Conservation (phyloP, 2,113 vertebrate genomes). For the Stegastes partitus region DNA sequence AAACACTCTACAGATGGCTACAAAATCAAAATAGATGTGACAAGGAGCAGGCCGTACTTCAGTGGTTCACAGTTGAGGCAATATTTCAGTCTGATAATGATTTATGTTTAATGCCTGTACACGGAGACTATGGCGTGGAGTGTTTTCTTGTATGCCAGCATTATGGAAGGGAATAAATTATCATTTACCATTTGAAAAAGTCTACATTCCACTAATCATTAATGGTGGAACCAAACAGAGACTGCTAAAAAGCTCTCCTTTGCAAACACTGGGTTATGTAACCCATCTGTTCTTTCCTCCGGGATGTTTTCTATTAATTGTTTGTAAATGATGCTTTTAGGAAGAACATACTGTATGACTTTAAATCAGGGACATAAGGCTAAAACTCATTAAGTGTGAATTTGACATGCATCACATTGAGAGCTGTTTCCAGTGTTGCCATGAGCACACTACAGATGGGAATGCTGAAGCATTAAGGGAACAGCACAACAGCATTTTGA, state of each 20-base stretch:
- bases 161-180: slow-evolving; percentile 36
- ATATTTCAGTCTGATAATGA: neutral
- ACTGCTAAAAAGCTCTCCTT: slow-evolving; percentile 16
- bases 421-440: slow-evolving; percentile 35
- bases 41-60: slow-evolving; percentile 5
- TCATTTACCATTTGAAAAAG: slow-evolving; percentile 37
- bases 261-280: slow-evolving; percentile 42
- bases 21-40: slow-evolving; percentile 23
- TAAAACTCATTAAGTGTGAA: slow-evolving; percentile 56
- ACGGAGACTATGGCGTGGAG: slow-evolving; percentile 14
- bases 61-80: no score
- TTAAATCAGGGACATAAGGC: slow-evolving; percentile 56
- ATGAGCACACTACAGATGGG: slow-evolving; percentile 46
- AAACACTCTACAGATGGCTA: slow-evolving; percentile 11
- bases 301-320: slow-evolving; percentile 54
- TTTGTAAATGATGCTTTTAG: slow-evolving; percentile 51
- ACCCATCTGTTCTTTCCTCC: slow-evolving; percentile 57
- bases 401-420: slow-evolving; percentile 56
- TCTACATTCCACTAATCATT: slow-evolving; percentile 39
- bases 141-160: slow-evolving; percentile 14
- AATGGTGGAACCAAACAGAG: slow-evolving; percentile 37
- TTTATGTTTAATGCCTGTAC: slow-evolving; percentile 5
- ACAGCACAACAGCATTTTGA: slow-evolving; percentile 7
- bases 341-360: slow-evolving; percentile 44
- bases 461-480: slow-evolving; percentile 24